Conservation (phyloP, 2,888 invertebrate species). For the Reticulitermes lucifugus region DNA sequence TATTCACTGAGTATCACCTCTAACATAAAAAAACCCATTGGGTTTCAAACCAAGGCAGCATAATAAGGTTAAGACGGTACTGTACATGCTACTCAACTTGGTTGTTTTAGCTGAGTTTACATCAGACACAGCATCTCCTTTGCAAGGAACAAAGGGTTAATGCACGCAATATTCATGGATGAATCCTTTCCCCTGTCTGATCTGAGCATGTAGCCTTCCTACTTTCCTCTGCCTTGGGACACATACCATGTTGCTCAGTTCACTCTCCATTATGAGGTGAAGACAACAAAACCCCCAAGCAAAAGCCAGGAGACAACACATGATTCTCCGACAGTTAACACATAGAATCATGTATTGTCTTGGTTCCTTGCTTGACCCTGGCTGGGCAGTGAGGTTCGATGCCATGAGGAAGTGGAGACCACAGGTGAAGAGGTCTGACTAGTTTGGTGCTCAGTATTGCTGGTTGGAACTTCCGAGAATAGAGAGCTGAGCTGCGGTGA, state of each 20-base stretch:
- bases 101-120: not conserved
- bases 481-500: constrained; percentile 27
- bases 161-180: too few species aligned
- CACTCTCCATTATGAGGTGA: not conserved
- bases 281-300: not conserved
- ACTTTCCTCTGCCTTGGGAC: not conserved
- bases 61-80: not conserved
- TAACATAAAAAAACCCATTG: too few species aligned
- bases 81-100: not conserved
- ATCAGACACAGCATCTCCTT: not conserved
- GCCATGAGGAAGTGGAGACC: not conserved
- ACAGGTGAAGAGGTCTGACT: not conserved
- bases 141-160: not conserved
- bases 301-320: not conserved
- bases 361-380: not conserved
- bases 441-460: not conserved
- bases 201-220: not conserved
- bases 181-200: too few species aligned
- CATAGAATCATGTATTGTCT: not conserved
- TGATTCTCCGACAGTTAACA: not conserved
- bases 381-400: not conserved
- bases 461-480: not conserved
- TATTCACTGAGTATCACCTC: too few species aligned
- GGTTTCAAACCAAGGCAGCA: not conserved
- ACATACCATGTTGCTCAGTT: not conserved